Evolutionary conservation across 2,888 invertebrate species (phyloP), one percentile per base, ranked within the genome.

Genomic region (Eutolmus rufibarbis): DNA sequence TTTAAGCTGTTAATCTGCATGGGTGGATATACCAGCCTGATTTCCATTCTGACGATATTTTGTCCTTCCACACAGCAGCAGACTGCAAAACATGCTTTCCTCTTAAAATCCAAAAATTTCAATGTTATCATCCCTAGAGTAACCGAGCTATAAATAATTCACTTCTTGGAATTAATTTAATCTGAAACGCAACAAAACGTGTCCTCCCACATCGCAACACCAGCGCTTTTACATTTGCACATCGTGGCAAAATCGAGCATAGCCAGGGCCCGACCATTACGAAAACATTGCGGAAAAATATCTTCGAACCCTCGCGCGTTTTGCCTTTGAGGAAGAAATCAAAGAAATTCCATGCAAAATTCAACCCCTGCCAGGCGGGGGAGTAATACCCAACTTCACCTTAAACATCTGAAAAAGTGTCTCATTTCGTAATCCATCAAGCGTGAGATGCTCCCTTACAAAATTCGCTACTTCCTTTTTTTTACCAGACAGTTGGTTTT

Each of bases 391-490:
- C 57, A 23, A 57, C 23, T 19, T 56, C 16, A n/a, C n/a, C 66
- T 28, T 9, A 66, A 66, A 23, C 23, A 66, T 66, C 66, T 66
- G 66, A 66, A 66, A 66, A 66, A 66, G 66, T 66, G 66, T 66
- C 46, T 79, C 79, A 79, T 79, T 46, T 79, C 46, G 79, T 79
- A 79, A 81, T 81, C 28, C 46, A 46, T 51, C 51, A 81, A 56
- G 56, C 51, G 19, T 56, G 51, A 56, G 51, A 81, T 31, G 16
- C 56, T 81, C 56, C 66, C 23, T 34, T 51, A 51, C 51, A 56
- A 81, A 81, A 28, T 81, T 28, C n/a, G 51, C 28, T 56, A 9
- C 56, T 9, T 12, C 56, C 56, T 81, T 81, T 81, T n/a, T 79
- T 43, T 23, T 3, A 4, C 40, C 40, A 43, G 46, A 43, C 79